These are phyloP conservation scores for Lutraria rhynchaena DNA, from an alignment of 1,140 invertebrate genomes.

Conservation along the genomic window DNA sequence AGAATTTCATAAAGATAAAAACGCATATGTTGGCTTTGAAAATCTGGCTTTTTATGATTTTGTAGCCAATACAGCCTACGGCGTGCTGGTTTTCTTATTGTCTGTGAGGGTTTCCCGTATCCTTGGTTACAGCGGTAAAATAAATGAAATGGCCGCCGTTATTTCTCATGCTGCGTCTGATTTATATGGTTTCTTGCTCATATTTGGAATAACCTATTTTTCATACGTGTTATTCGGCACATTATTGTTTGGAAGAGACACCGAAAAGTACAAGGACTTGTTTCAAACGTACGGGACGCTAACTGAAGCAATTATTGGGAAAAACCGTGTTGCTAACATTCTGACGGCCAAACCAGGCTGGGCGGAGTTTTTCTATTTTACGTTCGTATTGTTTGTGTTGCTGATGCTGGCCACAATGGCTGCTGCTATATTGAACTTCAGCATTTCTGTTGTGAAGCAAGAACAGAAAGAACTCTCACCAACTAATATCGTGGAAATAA, in stretches of 20 bases:
- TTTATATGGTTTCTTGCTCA: slow-evolving; percentile 70
- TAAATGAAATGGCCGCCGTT: slow-evolving; percentile 61
- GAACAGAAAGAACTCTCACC: slow-evolving; percentile 56
- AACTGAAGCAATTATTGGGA: slow-evolving; percentile 86
- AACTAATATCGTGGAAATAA: slow-evolving; percentile 60
- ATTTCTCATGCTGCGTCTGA: slow-evolving; percentile 58
- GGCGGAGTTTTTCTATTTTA: slow-evolving; percentile 89
- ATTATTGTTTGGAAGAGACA: slow-evolving; percentile 66
- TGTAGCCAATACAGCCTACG: slow-evolving; percentile 54
- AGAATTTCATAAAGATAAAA: slow-evolving; percentile 39
- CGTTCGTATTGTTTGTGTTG: slow-evolving; percentile 90
- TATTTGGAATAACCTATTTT: slow-evolving; percentile 75
- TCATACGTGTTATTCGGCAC: slow-evolving; percentile 70
- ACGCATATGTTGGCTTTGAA: slow-evolving; percentile 68
- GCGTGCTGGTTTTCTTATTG: slow-evolving; percentile 60
- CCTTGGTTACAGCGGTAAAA: slow-evolving; percentile 66
- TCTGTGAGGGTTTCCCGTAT: slow-evolving; percentile 62
- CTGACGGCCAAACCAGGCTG: slow-evolving; percentile 87
- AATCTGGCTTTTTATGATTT: slow-evolving; percentile 67
- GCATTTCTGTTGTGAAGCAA: slow-evolving; percentile 62
- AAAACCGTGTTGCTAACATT: slow-evolving; percentile 88
- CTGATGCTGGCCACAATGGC: slow-evolving; percentile 92
- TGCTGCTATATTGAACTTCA: slow-evolving; percentile 91
- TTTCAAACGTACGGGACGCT: slow-evolving; percentile 65
- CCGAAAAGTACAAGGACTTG: slow-evolving; percentile 69